A percentile compares a stretch with the other conserved stretches of the same genome.
Evolutionary conservation across 2,888 invertebrate species (phyloP).

Genomic region (Muscina levida): DNA sequence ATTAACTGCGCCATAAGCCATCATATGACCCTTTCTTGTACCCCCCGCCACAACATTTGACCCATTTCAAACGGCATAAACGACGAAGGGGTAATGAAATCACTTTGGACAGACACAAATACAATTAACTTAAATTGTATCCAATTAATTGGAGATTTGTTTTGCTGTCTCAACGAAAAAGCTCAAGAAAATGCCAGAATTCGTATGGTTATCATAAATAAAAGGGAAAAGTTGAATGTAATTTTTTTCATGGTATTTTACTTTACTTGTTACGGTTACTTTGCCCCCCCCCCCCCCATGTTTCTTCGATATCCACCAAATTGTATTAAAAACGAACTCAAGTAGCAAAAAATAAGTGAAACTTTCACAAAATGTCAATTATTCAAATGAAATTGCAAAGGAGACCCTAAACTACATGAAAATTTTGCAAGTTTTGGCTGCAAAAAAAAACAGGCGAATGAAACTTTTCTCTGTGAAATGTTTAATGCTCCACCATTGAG

Average conservation of each 20-base stretch:
- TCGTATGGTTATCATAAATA: slow-evolving; percentile 9
- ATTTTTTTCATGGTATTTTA: no score
- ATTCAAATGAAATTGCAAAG: slow-evolving; percentile 30
- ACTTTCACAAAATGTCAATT: slow-evolving; percentile 23
- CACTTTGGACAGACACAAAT: background rate
- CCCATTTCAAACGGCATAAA: slow-evolving; percentile 60
- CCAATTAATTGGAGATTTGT: slow-evolving; percentile 60
- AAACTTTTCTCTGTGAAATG: slow-evolving; percentile 39
- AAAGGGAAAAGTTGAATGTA: slow-evolving; percentile 19
- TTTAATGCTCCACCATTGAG: slow-evolving; percentile 39
- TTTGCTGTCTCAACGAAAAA: slow-evolving; percentile 47
- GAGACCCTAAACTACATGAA: background rate
- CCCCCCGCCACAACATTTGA: no score
- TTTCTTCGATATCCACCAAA: slow-evolving; percentile 14
- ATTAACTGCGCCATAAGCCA: slow-evolving; percentile 3
- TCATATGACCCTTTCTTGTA: slow-evolving; percentile 29
- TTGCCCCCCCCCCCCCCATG: background rate
- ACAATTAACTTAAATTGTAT: slow-evolving; percentile 55
- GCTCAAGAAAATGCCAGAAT: background rate
- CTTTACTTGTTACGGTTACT: no score
- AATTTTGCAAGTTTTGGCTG: slow-evolving; percentile 15
- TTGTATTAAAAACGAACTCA: slow-evolving; percentile 11
- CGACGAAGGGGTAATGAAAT: slow-evolving; percentile 44
- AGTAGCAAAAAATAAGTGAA: background rate
- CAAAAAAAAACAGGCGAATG: slow-evolving; percentile 16